A percentile compares a stretch with the other conserved stretches of the same genome.
Evolutionary conservation across 2,888 invertebrate genomes (phyloP).

Genomic region (Zootermopsis nevadensis): DNA sequence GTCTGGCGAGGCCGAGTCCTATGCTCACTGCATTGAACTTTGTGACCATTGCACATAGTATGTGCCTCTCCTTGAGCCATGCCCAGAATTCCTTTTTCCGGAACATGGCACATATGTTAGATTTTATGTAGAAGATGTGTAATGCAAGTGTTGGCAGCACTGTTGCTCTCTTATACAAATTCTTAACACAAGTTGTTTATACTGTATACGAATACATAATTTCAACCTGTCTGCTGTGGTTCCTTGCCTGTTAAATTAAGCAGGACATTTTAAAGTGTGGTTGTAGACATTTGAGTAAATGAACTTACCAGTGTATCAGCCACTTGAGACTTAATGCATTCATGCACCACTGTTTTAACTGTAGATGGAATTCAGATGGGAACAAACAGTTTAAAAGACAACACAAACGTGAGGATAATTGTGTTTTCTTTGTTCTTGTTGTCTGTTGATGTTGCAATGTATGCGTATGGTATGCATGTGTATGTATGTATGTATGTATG

Average conservation of each 20-base stretch:
- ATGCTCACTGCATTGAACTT: not conserved
- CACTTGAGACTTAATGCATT: not conserved
- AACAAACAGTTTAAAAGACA: not conserved
- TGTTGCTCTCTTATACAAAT: not conserved
- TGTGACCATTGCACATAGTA: not conserved
- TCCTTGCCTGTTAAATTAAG: not conserved
- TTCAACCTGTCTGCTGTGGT: not conserved
- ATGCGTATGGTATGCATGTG: not conserved
- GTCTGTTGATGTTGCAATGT: conserved; percentile 22
- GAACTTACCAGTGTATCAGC: not conserved
- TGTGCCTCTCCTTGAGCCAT: not conserved
- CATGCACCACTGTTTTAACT: not conserved
- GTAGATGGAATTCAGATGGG: conserved; percentile 19
- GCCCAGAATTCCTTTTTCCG: not conserved
- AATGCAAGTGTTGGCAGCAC: not conserved
- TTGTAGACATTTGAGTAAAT: not conserved
- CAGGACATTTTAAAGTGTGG: not conserved
- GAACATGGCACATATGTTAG: not conserved
- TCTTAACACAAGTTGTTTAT: not conserved
- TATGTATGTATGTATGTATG: not conserved
- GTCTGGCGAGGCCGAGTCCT: no score
- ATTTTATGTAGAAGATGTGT: not conserved
- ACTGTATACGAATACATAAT: not conserved
- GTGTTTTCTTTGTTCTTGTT: conserved; percentile 27
- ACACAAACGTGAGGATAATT: conserved; percentile 4